These are phyloP conservation scores for Amphipyra berbera DNA, from an alignment of 2,888 invertebrate species.

Conservation along the genomic window DNA sequence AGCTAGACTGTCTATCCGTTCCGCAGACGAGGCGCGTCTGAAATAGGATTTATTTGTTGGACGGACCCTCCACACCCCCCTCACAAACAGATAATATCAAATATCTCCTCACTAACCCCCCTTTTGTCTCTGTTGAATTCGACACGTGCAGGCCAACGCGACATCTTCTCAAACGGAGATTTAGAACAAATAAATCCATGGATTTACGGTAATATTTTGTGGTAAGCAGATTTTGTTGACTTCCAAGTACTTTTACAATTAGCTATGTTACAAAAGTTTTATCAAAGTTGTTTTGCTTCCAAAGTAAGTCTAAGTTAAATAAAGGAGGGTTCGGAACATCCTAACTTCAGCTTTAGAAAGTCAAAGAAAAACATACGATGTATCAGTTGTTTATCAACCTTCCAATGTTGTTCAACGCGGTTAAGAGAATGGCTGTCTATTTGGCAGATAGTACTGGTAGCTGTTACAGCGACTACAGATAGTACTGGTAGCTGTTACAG, in stretches of 20 bases:
- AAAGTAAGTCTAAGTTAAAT: conserved; percentile 33
- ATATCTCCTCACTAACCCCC: conserved; percentile 42
- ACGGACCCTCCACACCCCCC: background rate
- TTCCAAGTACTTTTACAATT: conserved; percentile 14
- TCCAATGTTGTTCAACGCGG: conserved; percentile 22
- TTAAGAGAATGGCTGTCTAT: background rate
- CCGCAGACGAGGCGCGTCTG: conserved; percentile 20
- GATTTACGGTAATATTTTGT: conserved; percentile 21
- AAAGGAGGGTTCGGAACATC: conserved; percentile 20
- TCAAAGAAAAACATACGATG: conserved; percentile 30
- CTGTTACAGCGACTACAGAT: too few relatives aligned
- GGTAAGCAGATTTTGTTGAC: background rate
- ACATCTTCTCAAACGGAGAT: conserved; percentile 43
- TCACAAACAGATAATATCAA: conserved; percentile 44
- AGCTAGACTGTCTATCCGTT: conserved; percentile 23
- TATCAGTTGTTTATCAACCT: conserved; percentile 18
- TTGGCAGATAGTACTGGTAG: background rate
- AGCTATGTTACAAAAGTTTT: conserved; percentile 33
- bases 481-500: too few relatives aligned
- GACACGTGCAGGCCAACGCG: conserved; percentile 43
- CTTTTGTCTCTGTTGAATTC: conserved; percentile 31
- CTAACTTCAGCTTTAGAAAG: conserved; percentile 14
- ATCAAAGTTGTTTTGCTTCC: conserved; percentile 35
- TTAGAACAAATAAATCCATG: conserved; percentile 49
- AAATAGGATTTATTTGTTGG: conserved; percentile 40